These are phyloP conservation scores for Sorex maritimensis DNA, from an alignment of 2,797 vertebrate species.

Conservation along the genomic window DNA sequence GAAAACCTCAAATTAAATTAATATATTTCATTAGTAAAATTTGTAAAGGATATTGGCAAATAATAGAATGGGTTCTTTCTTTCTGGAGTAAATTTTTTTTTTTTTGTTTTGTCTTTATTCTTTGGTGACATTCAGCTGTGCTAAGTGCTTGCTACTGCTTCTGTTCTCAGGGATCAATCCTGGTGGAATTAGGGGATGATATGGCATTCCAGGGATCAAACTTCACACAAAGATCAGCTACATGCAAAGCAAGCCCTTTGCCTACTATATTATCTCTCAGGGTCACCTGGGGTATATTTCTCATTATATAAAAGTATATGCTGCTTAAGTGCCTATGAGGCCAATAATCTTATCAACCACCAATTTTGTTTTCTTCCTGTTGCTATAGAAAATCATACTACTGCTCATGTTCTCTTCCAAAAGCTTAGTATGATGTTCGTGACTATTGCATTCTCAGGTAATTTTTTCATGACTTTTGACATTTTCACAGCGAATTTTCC, in stretches of 20 bases:
- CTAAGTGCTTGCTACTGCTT: no score
- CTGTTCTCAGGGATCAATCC: no score
- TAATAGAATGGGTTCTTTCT: not conserved
- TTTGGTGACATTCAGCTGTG: no score
- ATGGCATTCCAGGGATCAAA: no score
- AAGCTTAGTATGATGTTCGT: not conserved
- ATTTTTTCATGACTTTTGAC: not conserved
- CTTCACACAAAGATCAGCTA: no score
- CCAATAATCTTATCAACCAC: not conserved
- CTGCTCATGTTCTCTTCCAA: not conserved
- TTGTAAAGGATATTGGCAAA: not conserved
- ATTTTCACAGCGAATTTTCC: not conserved
- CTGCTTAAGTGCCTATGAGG: not conserved
- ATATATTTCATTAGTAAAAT: not conserved
- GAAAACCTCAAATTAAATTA: not conserved
- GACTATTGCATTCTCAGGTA: not conserved
- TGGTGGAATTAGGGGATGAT: no score
- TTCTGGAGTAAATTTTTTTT: no score
- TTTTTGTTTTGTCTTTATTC: no score
- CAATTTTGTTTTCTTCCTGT: not conserved
- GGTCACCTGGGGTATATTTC: no score
- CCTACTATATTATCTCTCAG: no score
- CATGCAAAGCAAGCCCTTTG: no score
- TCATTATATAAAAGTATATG: not conserved
- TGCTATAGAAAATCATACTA: not conserved